These are phyloP conservation scores for Clostera curtula DNA, from an alignment of 2,888 invertebrate genomes.

Conservation along the genomic window DNA sequence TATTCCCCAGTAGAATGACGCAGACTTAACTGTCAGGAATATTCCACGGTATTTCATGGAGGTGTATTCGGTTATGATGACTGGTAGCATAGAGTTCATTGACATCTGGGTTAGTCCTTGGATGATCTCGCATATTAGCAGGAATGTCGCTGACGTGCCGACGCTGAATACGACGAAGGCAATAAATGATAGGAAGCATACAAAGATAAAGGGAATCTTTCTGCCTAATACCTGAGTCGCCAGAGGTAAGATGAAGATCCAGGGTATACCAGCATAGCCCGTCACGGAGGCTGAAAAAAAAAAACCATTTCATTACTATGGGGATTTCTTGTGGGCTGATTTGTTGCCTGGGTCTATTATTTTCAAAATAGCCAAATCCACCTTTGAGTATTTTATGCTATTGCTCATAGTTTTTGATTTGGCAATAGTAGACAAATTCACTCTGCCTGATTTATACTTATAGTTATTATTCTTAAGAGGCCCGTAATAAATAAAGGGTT, in stretches of 20 bases:
- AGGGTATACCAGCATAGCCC: constrained; percentile 13
- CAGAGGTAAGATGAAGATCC: constrained; percentile 11
- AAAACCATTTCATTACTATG: too few relatives aligned
- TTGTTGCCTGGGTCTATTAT: too few relatives aligned
- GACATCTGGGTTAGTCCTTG: constrained; percentile 20
- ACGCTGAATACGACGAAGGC: constrained; percentile 20
- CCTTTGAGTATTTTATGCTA: too few relatives aligned
- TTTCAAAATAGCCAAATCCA: too few relatives aligned
- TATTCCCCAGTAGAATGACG: constrained; percentile 17
- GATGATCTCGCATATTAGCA: constrained; percentile 22
- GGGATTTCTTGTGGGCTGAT: too few relatives aligned
- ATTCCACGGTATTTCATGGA: constrained; percentile 21
- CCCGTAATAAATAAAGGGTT: too few relatives aligned
- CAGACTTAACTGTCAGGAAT: constrained; percentile 21
- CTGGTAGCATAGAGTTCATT: constrained; percentile 11
- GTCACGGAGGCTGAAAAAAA: constrained; percentile 15
- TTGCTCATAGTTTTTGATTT: too few relatives aligned
- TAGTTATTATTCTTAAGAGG: too few relatives aligned
- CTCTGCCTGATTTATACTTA: too few relatives aligned
- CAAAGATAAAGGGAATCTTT: constrained; percentile 10
- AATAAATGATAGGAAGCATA: constrained; percentile 10
- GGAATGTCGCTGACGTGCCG: constrained; percentile 16
- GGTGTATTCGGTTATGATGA: constrained; percentile 24
- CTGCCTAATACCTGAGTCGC: constrained; percentile 8
- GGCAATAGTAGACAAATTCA: too few relatives aligned